These are phyloP conservation scores for cat (Felis catus) DNA, from an alignment of 2,113 vertebrate genomes.

Conservation along the genomic window DNA sequence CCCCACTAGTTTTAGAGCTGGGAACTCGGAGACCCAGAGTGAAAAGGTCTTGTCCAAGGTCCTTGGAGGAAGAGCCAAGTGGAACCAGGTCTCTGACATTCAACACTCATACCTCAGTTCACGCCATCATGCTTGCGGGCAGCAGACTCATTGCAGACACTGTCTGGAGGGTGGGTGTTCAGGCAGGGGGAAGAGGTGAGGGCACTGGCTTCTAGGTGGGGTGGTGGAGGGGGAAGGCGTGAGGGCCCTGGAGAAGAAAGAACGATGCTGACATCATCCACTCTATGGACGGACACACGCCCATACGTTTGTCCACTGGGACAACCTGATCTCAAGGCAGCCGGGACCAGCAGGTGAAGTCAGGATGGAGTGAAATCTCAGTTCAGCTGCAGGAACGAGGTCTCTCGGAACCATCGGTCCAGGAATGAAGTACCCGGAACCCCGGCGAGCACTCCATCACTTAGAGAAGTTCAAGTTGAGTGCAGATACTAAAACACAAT, in stretches of 20 bases:
- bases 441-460: background rate
- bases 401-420: background rate
- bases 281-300: no score
- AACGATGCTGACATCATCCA: background rate
- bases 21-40: background rate
- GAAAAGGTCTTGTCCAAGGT: background rate
- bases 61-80: background rate
- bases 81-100: background rate
- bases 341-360: background rate
- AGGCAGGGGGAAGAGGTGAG: background rate
- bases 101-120: fast-evolving
- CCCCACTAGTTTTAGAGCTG: background rate
- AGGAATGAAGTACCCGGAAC: background rate
- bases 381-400: background rate
- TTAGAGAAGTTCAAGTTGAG: background rate
- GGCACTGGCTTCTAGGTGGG: background rate
- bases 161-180: background rate
- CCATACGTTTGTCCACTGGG: background rate
- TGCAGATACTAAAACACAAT: background rate
- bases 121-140: fast-evolving
- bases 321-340: background rate
- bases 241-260: background rate
- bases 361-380: background rate
- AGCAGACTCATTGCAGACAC: background rate
- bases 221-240: background rate